These are phyloP conservation scores for Manis javanica DNA, from an alignment of 2,797 vertebrate species.

Conservation along the genomic window DNA sequence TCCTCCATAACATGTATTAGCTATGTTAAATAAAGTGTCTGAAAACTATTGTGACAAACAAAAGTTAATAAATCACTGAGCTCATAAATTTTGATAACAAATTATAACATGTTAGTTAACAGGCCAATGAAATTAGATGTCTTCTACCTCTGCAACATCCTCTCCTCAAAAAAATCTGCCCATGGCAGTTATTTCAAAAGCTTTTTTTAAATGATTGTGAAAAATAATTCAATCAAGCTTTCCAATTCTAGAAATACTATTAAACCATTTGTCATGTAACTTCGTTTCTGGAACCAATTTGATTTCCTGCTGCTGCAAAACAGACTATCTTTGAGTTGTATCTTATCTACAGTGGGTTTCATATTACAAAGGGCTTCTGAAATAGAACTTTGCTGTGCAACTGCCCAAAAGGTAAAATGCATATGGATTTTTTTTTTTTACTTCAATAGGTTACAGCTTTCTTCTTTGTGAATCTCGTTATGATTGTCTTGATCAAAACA, in stretches of 20 bases:
- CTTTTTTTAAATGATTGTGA: conserved; percentile 65
- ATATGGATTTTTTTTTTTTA: conserved; percentile 68
- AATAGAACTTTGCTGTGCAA: conserved; percentile 70
- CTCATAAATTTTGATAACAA: conserved; percentile 56
- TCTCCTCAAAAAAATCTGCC: background rate
- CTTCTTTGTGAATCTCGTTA: conserved; percentile 62
- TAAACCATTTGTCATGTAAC: conserved; percentile 76
- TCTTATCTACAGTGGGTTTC: conserved; percentile 78
- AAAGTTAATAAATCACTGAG: conserved; percentile 60
- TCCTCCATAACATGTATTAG: background rate
- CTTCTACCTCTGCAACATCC: background rate
- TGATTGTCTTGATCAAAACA: conserved; percentile 67
- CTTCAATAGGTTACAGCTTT: conserved; percentile 75
- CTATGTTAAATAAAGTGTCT: background rate
- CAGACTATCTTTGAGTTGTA: conserved; percentile 77
- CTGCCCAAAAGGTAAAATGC: conserved; percentile 76
- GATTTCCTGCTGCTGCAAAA: conserved; percentile 74
- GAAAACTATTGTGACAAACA: conserved; percentile 42
- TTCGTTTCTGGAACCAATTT: conserved; percentile 80
- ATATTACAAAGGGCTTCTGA: conserved; percentile 77
- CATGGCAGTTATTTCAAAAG: conserved; percentile 54
- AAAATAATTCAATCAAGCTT: conserved; percentile 68
- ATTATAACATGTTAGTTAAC: conserved; percentile 59
- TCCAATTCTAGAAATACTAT: conserved; percentile 68
- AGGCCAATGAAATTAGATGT: conserved; percentile 61